phyloP scores from a whole-genome alignment of 35 echinoderm and acorn worm species.

The Stichopus chloronotus region DNA sequence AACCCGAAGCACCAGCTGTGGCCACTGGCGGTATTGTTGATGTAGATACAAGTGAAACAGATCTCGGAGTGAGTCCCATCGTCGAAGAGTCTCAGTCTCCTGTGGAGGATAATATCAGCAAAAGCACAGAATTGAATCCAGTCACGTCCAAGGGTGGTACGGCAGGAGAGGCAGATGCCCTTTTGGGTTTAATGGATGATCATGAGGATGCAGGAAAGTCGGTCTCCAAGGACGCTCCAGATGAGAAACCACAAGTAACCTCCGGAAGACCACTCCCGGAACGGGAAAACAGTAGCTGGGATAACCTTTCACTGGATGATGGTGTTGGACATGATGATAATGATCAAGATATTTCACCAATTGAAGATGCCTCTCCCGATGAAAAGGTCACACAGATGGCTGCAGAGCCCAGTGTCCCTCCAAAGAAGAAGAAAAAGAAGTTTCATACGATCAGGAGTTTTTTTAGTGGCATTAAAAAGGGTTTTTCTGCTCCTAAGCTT shows the following conservation, averaged over 20 bases:
- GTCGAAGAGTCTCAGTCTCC: background rate
- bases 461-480: conserved; percentile 24
- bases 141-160: background rate
- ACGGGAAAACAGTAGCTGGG: conserved; percentile 37
- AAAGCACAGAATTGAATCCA: background rate
- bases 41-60: background rate
- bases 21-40: background rate
- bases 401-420: background rate
- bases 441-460: conserved; percentile 17
- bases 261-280: background rate
- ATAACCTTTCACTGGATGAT: conserved; percentile 15
- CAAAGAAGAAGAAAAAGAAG: conserved; percentile 38
- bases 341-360: conserved; percentile 21
- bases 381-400: background rate
- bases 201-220: background rate
- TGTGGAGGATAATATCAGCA: background rate
- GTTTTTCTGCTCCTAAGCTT: conserved; percentile 25
- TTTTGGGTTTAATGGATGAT: conserved; percentile 7
- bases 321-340: background rate
- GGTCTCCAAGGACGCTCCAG: background rate
- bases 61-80: background rate
- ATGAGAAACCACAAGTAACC: background rate
- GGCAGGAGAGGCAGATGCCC: background rate
- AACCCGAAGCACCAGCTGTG: background rate
- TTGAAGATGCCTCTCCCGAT: background rate